These are phyloP conservation scores for Ochotona princeps DNA, from an alignment of 2,113 vertebrate genomes.

Conservation along the genomic window DNA sequence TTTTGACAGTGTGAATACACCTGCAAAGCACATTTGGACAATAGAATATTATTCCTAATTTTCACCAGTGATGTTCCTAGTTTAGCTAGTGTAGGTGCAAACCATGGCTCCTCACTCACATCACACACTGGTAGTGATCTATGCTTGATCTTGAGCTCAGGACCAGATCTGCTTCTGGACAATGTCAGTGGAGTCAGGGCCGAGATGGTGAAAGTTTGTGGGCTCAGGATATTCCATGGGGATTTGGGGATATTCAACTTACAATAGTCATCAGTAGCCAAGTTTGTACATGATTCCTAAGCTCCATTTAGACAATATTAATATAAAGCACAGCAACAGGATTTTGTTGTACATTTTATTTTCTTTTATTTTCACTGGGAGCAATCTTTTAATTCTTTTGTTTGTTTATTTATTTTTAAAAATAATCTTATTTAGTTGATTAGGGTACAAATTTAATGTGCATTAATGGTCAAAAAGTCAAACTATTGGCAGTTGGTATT, in stretches of 20 bases:
- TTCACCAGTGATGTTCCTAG: constrained; percentile 61
- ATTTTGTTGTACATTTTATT: neutral
- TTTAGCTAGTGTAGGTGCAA: constrained; percentile 43
- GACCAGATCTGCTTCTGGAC: neutral
- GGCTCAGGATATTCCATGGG: neutral
- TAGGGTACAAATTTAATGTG: too few relatives aligned
- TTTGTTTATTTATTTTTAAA: too few relatives aligned
- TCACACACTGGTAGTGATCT: constrained; percentile 64
- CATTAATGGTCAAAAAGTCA: neutral
- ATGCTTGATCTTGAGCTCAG: constrained; percentile 42
- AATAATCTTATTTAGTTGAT: too few relatives aligned
- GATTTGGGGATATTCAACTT: neutral
- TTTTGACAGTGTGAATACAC: constrained; percentile 77
- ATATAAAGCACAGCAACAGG: neutral
- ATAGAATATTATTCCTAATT: constrained; percentile 72
- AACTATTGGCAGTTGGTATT: neutral
- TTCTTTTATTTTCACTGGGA: too few relatives aligned
- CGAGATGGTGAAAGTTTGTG: neutral
- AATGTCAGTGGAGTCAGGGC: neutral
- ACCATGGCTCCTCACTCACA: constrained; percentile 11
- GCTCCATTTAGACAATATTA: neutral
- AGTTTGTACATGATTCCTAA: constrained; percentile 25
- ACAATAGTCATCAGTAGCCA: constrained; percentile 21
- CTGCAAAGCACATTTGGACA: constrained; percentile 68
- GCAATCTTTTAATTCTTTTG: too few relatives aligned